These are phyloP conservation scores for Erythrolamprus reginae DNA, from an alignment of 2,113 vertebrate species.

Conservation along the genomic window DNA sequence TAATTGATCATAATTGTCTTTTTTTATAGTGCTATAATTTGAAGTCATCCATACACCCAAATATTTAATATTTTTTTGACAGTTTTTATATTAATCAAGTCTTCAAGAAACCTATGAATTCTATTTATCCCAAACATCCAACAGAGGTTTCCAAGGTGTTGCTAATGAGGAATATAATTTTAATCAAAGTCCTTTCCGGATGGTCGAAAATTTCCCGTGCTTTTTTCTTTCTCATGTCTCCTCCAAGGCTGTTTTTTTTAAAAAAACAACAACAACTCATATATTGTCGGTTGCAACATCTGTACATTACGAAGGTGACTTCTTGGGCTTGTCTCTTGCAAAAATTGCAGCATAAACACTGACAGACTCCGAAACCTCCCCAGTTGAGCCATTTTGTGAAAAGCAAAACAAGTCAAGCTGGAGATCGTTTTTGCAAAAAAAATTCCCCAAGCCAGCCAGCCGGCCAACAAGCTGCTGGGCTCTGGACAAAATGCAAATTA, in stretches of 20 bases:
- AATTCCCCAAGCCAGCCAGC: too few relatives aligned
- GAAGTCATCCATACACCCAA: too few relatives aligned
- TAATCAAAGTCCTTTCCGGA: background rate
- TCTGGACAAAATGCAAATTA: background rate
- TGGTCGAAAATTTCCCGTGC: background rate
- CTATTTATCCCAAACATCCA: background rate
- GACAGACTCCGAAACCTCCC: too few relatives aligned
- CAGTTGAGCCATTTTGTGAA: background rate
- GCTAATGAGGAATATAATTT: background rate
- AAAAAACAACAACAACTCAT: too few relatives aligned
- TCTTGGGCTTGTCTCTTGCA: background rate
- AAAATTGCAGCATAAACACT: background rate
- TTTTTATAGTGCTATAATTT: too few relatives aligned
- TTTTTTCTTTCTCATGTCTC: background rate
- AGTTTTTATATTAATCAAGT: too few relatives aligned
- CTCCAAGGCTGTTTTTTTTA: too few relatives aligned
- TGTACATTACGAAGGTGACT: too few relatives aligned
- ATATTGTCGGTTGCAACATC: background rate
- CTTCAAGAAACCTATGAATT: background rate
- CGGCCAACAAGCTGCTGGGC: background rate
- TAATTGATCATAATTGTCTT: too few relatives aligned
- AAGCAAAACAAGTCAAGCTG: background rate
- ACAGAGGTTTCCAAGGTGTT: background rate
- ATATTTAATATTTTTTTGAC: too few relatives aligned
- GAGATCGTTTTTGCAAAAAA: background rate